Percentiles rank a stretch among this genome's conserved stretches.
These are phyloP conservation scores for Propithecus deckenii DNA, from an alignment of 2,797 vertebrate species.

Conservation along the genomic window DNA sequence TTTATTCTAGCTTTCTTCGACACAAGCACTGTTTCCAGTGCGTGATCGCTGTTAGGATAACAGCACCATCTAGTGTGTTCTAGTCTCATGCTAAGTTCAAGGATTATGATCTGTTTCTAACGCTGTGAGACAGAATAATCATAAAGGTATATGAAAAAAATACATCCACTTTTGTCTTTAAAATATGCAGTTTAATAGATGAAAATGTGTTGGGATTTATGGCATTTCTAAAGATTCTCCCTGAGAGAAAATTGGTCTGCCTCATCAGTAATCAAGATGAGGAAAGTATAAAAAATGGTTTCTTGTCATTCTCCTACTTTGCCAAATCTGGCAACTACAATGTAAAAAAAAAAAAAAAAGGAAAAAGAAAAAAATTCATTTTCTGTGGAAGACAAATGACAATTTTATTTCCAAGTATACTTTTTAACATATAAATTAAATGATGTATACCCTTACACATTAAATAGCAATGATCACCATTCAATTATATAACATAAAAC, in stretches of 20 bases:
- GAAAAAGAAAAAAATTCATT: neutral
- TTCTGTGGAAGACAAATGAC: neutral
- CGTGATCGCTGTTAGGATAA: slow-evolving; percentile 71
- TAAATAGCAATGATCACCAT: neutral
- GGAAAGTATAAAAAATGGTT: neutral
- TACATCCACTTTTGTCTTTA: neutral
- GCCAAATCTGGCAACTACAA: neutral
- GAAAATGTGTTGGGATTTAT: neutral
- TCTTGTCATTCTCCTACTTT: neutral
- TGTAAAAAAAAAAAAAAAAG: neutral
- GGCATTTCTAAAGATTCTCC: neutral
- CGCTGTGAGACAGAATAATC: neutral
- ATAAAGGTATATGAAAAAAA: neutral
- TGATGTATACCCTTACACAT: neutral
- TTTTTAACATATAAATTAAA: slow-evolving; percentile 13
- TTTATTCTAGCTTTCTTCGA: neutral
- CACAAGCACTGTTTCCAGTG: neutral
- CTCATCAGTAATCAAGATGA: neutral
- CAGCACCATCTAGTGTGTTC: slow-evolving; percentile 85
- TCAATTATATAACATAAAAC: neutral
- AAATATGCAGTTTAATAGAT: neutral
- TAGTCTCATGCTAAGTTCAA: neutral
- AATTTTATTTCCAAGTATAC: neutral
- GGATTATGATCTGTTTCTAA: neutral
- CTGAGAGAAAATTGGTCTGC: neutral